phyloP scores from a whole-genome alignment of 2,888 invertebrate genomes.

The Galeopsomyia nigrocyanea region DNA sequence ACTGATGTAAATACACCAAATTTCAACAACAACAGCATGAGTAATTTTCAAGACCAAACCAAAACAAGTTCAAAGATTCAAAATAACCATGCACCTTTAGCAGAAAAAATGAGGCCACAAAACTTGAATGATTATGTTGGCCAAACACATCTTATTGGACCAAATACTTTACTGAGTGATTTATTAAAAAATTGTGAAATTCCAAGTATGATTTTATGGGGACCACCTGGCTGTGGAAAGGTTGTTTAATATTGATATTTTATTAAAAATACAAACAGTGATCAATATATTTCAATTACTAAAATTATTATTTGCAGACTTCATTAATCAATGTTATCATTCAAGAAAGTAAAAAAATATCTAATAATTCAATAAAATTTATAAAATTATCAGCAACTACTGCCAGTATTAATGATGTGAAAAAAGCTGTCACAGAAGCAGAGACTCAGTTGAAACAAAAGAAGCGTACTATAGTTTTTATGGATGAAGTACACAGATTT shows the following conservation, averaged over 20 bases:
- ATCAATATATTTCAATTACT: constrained; percentile 23
- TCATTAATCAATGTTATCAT: constrained; percentile 83
- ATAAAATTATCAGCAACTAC: constrained; percentile 83
- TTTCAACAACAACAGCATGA: background rate
- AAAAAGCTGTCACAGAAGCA: constrained; percentile 79
- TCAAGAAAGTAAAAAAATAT: constrained; percentile 75
- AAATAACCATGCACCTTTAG: constrained; percentile 57
- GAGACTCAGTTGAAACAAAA: constrained; percentile 79
- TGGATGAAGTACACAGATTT: constrained; percentile 91
- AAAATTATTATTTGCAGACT: constrained; percentile 71
- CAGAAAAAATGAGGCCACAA: constrained; percentile 80
- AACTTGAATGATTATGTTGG: constrained; percentile 78
- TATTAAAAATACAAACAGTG: constrained; percentile 4
- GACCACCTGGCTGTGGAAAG: constrained; percentile 90
- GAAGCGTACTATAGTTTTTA: constrained; percentile 81
- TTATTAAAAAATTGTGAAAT: constrained; percentile 78
- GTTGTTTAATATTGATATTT: constrained; percentile 62
- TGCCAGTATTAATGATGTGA: constrained; percentile 83
- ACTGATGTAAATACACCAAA: constrained; percentile 6
- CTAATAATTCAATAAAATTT: constrained; percentile 73
- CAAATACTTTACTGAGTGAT: constrained; percentile 75
- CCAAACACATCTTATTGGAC: constrained; percentile 79
- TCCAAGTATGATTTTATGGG: constrained; percentile 88
- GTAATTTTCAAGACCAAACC: background rate
- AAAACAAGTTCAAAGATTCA: constrained; percentile 1